These are phyloP conservation scores for Gadus chalcogrammus DNA, from an alignment of 2,113 vertebrate genomes.

Conservation along the genomic window DNA sequence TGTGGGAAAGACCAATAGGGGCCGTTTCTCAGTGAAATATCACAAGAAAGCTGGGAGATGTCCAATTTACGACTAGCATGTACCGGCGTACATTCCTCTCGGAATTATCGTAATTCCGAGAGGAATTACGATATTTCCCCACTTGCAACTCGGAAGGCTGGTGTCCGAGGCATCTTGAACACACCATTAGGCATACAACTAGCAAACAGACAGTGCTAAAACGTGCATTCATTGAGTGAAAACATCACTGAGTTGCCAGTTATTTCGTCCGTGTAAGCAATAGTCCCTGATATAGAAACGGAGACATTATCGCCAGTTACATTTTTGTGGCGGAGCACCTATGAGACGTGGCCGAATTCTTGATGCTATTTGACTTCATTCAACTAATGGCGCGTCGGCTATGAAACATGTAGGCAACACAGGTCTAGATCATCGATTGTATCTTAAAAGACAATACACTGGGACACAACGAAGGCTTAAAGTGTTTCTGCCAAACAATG, in stretches of 20 bases:
- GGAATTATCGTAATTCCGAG: too few species aligned
- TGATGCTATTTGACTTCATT: slow-evolving; percentile 31
- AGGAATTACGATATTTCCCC: background rate
- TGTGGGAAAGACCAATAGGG: too few species aligned
- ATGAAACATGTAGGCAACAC: background rate
- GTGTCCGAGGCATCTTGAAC: slow-evolving; percentile 4
- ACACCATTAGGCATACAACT: slow-evolving; percentile 18
- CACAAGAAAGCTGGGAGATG: too few species aligned
- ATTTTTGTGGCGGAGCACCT: slow-evolving; percentile 15
- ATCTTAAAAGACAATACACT: background rate
- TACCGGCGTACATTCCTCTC: too few species aligned
- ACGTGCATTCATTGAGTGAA: slow-evolving; percentile 50
- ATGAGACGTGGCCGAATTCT: slow-evolving; percentile 54
- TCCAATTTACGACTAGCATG: too few species aligned
- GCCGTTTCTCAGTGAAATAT: too few species aligned
- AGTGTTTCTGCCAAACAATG: background rate
- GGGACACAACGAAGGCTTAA: background rate
- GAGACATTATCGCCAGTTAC: slow-evolving; percentile 11
- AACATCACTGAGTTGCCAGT: background rate
- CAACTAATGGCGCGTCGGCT: background rate
- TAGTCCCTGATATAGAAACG: background rate
- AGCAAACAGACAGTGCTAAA: slow-evolving; percentile 10
- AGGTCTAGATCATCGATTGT: background rate
- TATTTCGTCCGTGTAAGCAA: background rate
- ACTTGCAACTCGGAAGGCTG: too few species aligned